These are phyloP conservation scores for Hyles euphorbiae DNA, from an alignment of 1,140 invertebrate species.

Conservation along the genomic window DNA sequence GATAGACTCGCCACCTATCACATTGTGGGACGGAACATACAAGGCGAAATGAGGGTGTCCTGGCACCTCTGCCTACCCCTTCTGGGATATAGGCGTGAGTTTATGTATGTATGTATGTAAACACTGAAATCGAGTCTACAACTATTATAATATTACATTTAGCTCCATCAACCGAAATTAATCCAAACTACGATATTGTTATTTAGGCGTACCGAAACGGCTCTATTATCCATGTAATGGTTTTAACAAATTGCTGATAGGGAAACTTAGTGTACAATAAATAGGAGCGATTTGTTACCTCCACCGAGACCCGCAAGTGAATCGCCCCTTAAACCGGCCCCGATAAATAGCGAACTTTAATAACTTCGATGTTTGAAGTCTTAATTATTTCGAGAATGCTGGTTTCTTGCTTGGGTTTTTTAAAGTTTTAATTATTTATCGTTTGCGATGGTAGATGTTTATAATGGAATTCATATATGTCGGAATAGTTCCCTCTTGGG, in stretches of 20 bases:
- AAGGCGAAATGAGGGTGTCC: too few relatives aligned
- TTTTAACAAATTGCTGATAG: constrained; percentile 52
- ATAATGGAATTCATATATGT: too few relatives aligned
- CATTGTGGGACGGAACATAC: too few relatives aligned
- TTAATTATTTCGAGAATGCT: not conserved
- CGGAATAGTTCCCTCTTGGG: too few relatives aligned
- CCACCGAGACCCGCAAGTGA: not conserved
- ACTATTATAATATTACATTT: not conserved
- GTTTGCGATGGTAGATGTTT: too few relatives aligned
- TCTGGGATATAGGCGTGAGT: too few relatives aligned
- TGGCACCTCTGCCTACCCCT: too few relatives aligned
- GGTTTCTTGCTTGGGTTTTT: too few relatives aligned
- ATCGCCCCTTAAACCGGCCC: constrained; percentile 9
- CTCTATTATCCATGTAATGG: constrained; percentile 41
- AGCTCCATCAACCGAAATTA: constrained; percentile 7
- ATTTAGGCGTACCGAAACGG: constrained; percentile 17
- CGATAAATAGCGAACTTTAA: constrained; percentile 10
- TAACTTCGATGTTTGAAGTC: constrained; percentile 2
- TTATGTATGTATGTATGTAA: too few relatives aligned
- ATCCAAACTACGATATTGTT: constrained; percentile 13
- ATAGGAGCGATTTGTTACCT: constrained; percentile 49
- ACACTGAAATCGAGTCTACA: not conserved
- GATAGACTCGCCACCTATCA: too few relatives aligned
- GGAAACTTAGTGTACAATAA: constrained; percentile 49
- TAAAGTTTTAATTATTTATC: too few relatives aligned